Evolutionary conservation across 1,140 invertebrate genomes (phyloP).

Genomic region (Hylaeus anthracinus): DNA sequence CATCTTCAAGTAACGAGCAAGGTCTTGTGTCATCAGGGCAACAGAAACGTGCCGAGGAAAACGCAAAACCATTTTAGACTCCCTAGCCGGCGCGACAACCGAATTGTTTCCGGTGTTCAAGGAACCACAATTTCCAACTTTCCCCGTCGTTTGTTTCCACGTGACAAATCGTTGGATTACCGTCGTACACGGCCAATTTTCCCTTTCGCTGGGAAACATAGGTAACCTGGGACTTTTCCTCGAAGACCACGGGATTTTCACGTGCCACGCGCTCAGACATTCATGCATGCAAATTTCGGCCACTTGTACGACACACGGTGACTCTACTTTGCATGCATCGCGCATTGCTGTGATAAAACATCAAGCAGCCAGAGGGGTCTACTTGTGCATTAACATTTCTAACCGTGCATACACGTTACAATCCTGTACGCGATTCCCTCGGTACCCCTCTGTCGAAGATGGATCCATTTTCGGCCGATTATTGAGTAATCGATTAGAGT

Average conservation of each 20-base stretch:
- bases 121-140: neutral
- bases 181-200: constrained; percentile 7
- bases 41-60: no score
- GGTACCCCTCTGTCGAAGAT: no score
- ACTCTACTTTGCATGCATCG: neutral
- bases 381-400: neutral
- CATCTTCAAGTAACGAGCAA: no score
- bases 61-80: neutral
- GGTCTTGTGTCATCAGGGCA: no score
- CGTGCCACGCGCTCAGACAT: neutral
- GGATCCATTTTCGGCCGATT: no score
- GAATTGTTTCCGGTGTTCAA: neutral
- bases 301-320: neutral
- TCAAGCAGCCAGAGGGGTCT: neutral
- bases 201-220: neutral
- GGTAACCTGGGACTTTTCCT: neutral
- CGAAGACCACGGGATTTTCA: neutral
- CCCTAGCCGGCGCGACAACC: neutral
- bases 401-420: neutral
- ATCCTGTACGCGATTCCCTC: no score
- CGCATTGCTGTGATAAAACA: constrained; percentile 7
- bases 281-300: constrained; percentile 30
- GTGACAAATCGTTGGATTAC: constrained; percentile 27
- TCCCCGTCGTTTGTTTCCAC: neutral
- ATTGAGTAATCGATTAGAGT: no score